Percentiles rank a stretch among this genome's conserved stretches.
Conservation (phyloP, 2,888 invertebrate genomes). For the Agrotis puta region DNA sequence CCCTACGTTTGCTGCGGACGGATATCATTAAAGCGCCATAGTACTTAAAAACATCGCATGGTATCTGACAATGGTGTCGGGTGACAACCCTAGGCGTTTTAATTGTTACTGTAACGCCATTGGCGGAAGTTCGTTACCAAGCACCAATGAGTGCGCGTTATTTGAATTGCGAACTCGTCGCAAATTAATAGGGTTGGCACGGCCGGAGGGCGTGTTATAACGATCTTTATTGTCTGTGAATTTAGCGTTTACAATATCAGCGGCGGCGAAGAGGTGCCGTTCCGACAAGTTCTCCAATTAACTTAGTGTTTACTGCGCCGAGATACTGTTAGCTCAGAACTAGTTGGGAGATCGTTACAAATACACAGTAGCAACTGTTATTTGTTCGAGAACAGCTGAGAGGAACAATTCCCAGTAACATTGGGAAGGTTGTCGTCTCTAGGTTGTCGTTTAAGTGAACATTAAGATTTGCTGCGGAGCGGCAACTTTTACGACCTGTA, state of each 20-base stretch:
- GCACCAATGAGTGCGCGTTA: conserved; percentile 78
- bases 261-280: conserved; percentile 51
- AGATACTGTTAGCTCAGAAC: conserved; percentile 60
- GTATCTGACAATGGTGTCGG: conserved; percentile 72
- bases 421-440: conserved; percentile 14
- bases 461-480: conserved; percentile 32
- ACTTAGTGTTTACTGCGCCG: conserved; percentile 68
- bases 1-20: conserved; percentile 72
- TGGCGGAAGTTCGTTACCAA: conserved; percentile 82
- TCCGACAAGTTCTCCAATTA: conserved; percentile 72
- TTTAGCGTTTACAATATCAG: conserved; percentile 75
- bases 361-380: conserved; percentile 29
- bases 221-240: conserved; percentile 82
- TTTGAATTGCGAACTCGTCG: conserved; percentile 77
- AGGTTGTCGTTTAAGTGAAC: conserved; percentile 22
- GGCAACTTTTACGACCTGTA: conserved; percentile 29
- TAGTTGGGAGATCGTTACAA: conserved; percentile 36
- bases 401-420: conserved; percentile 6
- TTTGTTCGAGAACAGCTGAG: conserved; percentile 25
- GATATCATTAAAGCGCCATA: conserved; percentile 76
- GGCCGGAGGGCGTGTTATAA: conserved; percentile 80
- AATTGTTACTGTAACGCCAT: conserved; percentile 78
- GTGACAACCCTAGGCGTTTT: conserved; percentile 76
- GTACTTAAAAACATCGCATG: conserved; percentile 71
- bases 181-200: conserved; percentile 73